Conservation (phyloP, 2,113 vertebrate species). For the Aphyosemion australe region DNA sequence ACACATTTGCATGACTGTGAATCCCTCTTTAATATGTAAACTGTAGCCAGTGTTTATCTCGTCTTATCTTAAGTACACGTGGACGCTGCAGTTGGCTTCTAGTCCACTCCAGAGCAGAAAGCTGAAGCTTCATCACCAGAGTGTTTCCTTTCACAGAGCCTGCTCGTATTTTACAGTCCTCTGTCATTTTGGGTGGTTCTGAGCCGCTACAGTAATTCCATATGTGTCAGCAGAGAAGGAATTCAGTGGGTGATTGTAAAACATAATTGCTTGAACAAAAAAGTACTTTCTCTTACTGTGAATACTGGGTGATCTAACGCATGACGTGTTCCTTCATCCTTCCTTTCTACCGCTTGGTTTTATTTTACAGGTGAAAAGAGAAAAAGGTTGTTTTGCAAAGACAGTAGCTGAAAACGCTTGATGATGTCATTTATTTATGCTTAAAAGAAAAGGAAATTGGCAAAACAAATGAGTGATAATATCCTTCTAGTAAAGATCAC, state of each 20-base stretch:
- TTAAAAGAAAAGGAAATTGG: background rate
- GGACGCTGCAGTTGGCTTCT: slow-evolving; percentile 36
- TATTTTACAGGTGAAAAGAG: background rate
- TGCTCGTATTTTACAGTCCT: slow-evolving; percentile 55
- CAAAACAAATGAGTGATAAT: background rate
- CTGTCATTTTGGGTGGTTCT: slow-evolving; percentile 53
- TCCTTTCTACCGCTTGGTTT: background rate
- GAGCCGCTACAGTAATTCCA: slow-evolving; percentile 58
- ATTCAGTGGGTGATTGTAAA: slow-evolving; percentile 62
- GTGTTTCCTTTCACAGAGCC: slow-evolving; percentile 54
- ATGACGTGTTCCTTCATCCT: background rate
- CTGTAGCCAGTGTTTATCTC: slow-evolving; percentile 30
- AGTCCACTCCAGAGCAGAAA: slow-evolving; percentile 39
- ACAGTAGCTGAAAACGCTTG: too few relatives aligned
- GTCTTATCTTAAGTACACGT: slow-evolving; percentile 29
- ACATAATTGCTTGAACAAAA: slow-evolving; percentile 49
- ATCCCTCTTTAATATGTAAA: slow-evolving; percentile 37
- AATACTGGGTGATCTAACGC: slow-evolving; percentile 37
- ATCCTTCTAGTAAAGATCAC: background rate
- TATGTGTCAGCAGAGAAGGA: slow-evolving; percentile 63
- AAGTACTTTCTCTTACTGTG: slow-evolving; percentile 50
- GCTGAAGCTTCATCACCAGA: slow-evolving; percentile 32
- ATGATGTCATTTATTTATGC: too few relatives aligned
- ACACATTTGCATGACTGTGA: slow-evolving; percentile 3
- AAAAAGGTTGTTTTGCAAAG: too few relatives aligned